Conservation (phyloP, 1,140 invertebrate genomes). For the Drosophila melanica region DNA sequence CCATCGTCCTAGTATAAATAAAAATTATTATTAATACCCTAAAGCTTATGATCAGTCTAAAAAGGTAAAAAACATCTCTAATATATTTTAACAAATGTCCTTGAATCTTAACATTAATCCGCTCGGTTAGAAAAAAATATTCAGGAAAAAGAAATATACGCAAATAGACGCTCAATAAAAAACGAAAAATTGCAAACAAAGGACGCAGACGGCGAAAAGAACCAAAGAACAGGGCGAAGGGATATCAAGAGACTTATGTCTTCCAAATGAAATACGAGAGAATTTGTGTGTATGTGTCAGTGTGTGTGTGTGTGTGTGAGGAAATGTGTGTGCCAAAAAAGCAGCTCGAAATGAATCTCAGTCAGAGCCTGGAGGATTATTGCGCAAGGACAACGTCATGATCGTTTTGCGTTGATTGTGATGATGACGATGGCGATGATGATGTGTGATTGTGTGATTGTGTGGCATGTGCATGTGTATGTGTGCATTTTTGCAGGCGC, state of each 20-base stretch:
- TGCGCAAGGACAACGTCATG: constrained; percentile 70
- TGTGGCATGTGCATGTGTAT: constrained; percentile 25
- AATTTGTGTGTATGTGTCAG: not conserved
- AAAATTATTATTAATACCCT: no score
- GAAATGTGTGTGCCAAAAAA: constrained; percentile 45
- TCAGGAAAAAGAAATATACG: constrained; percentile 32
- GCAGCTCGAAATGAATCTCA: constrained; percentile 32
- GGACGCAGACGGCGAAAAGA: not conserved
- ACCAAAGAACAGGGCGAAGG: constrained; percentile 22
- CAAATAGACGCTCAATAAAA: constrained; percentile 69
- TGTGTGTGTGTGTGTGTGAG: constrained; percentile 16
- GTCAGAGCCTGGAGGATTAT: constrained; percentile 57
- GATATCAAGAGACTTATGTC: constrained; percentile 14
- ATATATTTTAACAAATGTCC: no score
- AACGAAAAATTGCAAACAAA: constrained; percentile 23
- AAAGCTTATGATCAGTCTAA: no score
- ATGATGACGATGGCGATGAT: constrained; percentile 29
- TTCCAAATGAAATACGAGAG: not conserved
- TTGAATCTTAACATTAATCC: no score
- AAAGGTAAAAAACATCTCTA: no score
- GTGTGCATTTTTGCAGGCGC: constrained; percentile 52
- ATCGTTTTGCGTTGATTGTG: constrained; percentile 46
- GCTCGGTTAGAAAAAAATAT: not conserved
- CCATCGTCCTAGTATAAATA: no score
- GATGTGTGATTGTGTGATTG: no score